phyloP scores from a whole-genome alignment of 1,140 invertebrate species.

The Branchinecta lynchi region DNA sequence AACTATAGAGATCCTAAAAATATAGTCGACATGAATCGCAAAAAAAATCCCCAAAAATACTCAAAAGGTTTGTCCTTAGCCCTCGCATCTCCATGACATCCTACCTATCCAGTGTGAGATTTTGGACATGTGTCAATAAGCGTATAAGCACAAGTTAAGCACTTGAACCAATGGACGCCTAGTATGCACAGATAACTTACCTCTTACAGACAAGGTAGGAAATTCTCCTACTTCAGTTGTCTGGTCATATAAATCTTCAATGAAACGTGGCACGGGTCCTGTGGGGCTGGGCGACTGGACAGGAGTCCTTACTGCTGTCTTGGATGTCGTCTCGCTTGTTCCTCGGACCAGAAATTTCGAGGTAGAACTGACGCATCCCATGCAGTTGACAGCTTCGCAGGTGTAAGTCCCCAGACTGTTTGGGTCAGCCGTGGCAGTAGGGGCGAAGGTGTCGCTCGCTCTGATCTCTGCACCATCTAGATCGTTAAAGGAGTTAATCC shows the following conservation, averaged over 20 bases:
- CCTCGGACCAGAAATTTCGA: conserved; percentile 61
- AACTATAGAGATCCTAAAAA: too few species aligned
- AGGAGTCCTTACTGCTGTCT: conserved; percentile 36
- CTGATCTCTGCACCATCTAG: conserved; percentile 28
- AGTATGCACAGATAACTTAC: conserved; percentile 32
- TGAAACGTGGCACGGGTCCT: conserved; percentile 41
- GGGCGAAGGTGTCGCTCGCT: conserved; percentile 67
- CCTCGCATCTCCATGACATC: too few species aligned
- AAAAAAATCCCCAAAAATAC: too few species aligned
- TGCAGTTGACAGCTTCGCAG: conserved; percentile 69
- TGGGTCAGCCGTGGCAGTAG: conserved; percentile 63
- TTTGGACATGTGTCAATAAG: too few species aligned
- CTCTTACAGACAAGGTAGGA: conserved; percentile 51
- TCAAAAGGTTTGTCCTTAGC: too few species aligned
- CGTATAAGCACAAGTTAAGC: too few species aligned
- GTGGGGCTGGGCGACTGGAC: neutral
- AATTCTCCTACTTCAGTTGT: conserved; percentile 56
- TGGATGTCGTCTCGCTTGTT: conserved; percentile 42
- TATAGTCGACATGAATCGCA: too few species aligned
- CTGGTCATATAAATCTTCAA: conserved; percentile 48
- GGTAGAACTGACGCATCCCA: conserved; percentile 62
- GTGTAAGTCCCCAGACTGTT: conserved; percentile 68
- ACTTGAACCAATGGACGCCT: too few species aligned
- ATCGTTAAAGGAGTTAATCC: neutral
- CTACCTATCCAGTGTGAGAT: too few species aligned